Evolutionary conservation across 2,113 vertebrate species (phyloP).

Genomic region (Rhegmatorhina hoffmannsi): DNA sequence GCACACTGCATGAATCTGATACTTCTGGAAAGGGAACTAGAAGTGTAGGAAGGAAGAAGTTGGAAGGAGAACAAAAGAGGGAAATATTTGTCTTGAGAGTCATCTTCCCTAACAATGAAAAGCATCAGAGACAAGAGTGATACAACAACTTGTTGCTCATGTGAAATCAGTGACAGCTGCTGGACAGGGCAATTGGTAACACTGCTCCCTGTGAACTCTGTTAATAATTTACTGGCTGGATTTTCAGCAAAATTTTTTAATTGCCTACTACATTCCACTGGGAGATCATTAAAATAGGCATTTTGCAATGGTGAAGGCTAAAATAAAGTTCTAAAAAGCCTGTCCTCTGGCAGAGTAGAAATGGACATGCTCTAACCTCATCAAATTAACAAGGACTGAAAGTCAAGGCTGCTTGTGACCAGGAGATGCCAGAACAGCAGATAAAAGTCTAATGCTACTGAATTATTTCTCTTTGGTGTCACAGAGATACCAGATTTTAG

Average conservation of each 20-base stretch:
- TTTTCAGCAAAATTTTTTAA: constrained; percentile 14
- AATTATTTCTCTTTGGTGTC: constrained; percentile 25
- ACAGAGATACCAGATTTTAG: background rate
- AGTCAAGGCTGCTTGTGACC: constrained; percentile 10
- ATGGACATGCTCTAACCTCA: background rate
- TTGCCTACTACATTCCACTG: background rate
- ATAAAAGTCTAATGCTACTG: background rate
- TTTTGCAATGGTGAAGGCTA: constrained; percentile 10
- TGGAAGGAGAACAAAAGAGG: background rate
- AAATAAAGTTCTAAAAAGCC: background rate
- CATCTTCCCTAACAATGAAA: background rate
- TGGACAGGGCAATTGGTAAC: background rate
- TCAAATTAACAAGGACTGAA: background rate
- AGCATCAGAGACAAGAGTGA: background rate
- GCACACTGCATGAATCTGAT: background rate
- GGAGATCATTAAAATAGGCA: background rate
- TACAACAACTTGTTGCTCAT: background rate
- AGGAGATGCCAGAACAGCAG: constrained; percentile 19
- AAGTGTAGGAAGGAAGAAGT: background rate
- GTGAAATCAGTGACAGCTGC: background rate
- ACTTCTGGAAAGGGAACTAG: background rate
- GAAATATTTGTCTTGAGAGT: background rate
- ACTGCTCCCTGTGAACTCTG: background rate
- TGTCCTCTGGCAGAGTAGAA: background rate
- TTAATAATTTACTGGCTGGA: background rate